Percentiles rank a stretch among this genome's conserved stretches.
Conservation (phyloP, 2,797 vertebrate species). For the Rousettus madagascariensis region DNA sequence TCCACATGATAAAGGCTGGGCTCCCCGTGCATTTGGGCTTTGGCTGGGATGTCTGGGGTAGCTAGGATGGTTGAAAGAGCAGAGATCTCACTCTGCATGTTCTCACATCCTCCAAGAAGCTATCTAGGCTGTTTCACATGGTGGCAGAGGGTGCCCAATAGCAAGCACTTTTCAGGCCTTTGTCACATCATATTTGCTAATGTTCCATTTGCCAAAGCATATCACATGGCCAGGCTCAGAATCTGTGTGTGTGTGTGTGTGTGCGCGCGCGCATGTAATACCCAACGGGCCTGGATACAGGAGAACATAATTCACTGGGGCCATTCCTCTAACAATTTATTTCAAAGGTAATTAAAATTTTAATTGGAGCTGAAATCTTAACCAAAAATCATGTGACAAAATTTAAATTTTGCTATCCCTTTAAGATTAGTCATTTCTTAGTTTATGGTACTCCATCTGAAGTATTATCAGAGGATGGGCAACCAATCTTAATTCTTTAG, state of each 20-base stretch:
- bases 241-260: background rate
- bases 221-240: background rate
- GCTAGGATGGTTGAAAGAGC: background rate
- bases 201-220: background rate
- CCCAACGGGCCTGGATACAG: background rate
- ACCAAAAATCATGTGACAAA: background rate
- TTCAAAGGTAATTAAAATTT: background rate
- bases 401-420: background rate
- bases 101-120: background rate
- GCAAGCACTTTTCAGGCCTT: background rate
- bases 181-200: background rate
- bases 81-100: background rate
- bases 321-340: background rate
- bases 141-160: background rate
- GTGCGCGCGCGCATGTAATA: background rate
- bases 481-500: background rate
- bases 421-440: slow-evolving; percentile 25
- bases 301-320: background rate
- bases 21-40: background rate
- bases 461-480: background rate
- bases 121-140: background rate
- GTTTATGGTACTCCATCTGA: background rate
- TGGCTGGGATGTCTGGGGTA: background rate
- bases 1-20: background rate
- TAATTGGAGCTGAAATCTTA: background rate